Conservation (phyloP, 2,888 invertebrate species). For the Xestoiulus laeticollis region DNA sequence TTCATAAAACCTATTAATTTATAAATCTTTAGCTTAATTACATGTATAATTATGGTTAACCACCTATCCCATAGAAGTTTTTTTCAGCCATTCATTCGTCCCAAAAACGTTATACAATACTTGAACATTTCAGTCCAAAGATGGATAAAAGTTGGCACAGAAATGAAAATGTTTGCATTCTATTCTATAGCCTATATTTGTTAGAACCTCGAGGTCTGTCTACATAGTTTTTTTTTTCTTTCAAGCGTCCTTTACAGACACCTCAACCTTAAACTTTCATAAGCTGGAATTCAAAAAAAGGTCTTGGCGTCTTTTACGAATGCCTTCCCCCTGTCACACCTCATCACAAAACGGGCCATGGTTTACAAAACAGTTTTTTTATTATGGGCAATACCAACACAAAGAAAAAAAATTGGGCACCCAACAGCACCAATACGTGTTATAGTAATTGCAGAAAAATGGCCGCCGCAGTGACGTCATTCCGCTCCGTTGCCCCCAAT, state of each 20-base stretch:
- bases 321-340: not conserved
- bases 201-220: not conserved
- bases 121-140: not conserved
- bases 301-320: not conserved
- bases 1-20: too few relatives aligned
- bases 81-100: too few relatives aligned
- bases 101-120: not conserved
- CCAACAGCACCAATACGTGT: not conserved
- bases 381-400: not conserved
- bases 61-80: too few relatives aligned
- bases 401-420: not conserved
- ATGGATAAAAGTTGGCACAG: not conserved
- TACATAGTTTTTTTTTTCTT: not conserved
- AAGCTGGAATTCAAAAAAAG: not conserved
- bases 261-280: not conserved
- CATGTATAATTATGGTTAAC: too few relatives aligned
- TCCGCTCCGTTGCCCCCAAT: not conserved
- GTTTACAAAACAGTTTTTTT: not conserved
- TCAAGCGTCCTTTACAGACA: not conserved
- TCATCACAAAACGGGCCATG: not conserved
- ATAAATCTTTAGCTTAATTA: too few relatives aligned
- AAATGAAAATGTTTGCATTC: too few relatives aligned
- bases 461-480: not conserved
- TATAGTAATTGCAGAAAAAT: not conserved
- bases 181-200: not conserved